Conservation (phyloP, 2,113 vertebrate species). For the Leptodactylus fuscus region DNA sequence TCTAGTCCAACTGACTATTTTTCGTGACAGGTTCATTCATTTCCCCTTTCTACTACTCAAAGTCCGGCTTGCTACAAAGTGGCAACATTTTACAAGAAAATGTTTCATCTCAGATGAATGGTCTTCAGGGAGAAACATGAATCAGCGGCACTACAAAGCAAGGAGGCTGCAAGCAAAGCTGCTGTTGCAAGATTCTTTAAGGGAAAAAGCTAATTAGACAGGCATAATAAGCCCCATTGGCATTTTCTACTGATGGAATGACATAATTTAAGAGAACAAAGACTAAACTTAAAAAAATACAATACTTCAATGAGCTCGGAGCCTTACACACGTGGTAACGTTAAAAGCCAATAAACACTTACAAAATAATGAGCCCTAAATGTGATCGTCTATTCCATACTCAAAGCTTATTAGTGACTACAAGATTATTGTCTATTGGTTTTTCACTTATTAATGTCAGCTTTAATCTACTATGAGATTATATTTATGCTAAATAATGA, state of each 20-base stretch:
- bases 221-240: conserved; percentile 51
- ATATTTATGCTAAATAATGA: neutral
- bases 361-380: conserved; percentile 47
- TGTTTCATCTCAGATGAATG: conserved; percentile 58
- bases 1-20: conserved; percentile 46
- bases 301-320: conserved; percentile 38
- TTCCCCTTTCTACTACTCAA: conserved; percentile 51
- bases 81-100: conserved; percentile 46
- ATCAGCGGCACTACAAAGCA: conserved; percentile 54
- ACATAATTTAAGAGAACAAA: conserved; percentile 49
- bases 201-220: conserved; percentile 51
- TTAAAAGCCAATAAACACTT: conserved; percentile 37
- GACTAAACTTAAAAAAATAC: conserved; percentile 21
- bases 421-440: conserved; percentile 33
- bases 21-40: conserved; percentile 53
- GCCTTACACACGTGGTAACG: neutral
- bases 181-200: conserved; percentile 44
- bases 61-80: conserved; percentile 56
- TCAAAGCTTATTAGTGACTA: conserved; percentile 11
- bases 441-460: conserved; percentile 36
- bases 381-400: neutral
- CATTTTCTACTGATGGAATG: conserved; percentile 50
- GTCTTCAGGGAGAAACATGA: conserved; percentile 53
- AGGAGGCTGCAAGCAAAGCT: conserved; percentile 50
- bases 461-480: conserved; percentile 14